These are phyloP conservation scores for Auanema freiburgensis DNA, from an alignment of 2,888 invertebrate species.

Conservation along the genomic window DNA sequence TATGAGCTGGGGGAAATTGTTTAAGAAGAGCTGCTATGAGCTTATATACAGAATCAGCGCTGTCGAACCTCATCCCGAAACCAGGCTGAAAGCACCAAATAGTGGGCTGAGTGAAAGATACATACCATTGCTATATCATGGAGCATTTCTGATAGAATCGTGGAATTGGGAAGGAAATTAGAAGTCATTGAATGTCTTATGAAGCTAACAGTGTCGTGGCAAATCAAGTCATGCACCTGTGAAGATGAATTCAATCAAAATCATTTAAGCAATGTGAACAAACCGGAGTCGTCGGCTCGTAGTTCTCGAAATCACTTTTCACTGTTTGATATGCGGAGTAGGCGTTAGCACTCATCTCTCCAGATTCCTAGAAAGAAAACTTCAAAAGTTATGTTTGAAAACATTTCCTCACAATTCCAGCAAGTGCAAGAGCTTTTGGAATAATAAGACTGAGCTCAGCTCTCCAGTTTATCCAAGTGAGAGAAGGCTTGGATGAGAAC, in stretches of 20 bases:
- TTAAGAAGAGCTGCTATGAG: not conserved
- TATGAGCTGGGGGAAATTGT: not conserved
- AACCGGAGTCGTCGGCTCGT: not conserved
- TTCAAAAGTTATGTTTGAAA: no score
- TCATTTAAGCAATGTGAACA: not conserved
- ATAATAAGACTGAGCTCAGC: not conserved
- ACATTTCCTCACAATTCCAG: not conserved
- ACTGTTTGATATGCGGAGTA: not conserved
- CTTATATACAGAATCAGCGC: not conserved
- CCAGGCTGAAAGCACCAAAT: not conserved
- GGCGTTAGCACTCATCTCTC: not conserved
- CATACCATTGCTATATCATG: constrained; percentile 1
- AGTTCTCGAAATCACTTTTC: not conserved
- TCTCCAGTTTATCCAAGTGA: not conserved
- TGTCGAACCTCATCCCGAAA: not conserved
- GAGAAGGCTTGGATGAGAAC: no score
- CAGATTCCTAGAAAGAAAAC: not conserved
- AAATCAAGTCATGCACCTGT: constrained; percentile 3
- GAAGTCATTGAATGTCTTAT: not conserved
- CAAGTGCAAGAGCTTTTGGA: not conserved
- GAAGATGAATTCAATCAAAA: not conserved
- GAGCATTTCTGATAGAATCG: not conserved
- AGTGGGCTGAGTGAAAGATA: not conserved
- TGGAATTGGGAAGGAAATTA: not conserved
- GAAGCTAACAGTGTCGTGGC: not conserved